phyloP scores from a whole-genome alignment of 2,888 invertebrate species.

The Panzeria rudis region DNA sequence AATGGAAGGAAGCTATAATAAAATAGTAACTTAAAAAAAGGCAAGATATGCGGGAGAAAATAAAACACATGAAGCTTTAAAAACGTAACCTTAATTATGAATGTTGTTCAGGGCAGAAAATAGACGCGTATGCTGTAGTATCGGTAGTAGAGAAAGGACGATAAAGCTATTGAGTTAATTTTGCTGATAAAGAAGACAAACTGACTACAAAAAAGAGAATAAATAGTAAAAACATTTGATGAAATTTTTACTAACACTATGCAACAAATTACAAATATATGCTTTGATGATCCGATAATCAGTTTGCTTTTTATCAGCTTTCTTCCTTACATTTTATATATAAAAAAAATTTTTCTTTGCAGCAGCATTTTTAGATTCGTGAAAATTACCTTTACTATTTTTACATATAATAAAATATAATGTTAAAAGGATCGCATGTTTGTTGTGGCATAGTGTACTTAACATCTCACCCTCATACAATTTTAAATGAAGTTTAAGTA shows the following conservation, averaged over 20 bases:
- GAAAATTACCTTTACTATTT: too few species aligned
- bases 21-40: slow-evolving; percentile 13
- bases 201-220: background rate
- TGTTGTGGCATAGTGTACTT: background rate
- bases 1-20: slow-evolving; percentile 8
- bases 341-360: too few species aligned
- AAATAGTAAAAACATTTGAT: slow-evolving; percentile 19
- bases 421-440: too few species aligned
- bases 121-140: background rate
- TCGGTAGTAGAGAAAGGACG: background rate
- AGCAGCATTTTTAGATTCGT: too few species aligned
- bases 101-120: background rate
- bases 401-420: too few species aligned
- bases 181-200: slow-evolving; percentile 2
- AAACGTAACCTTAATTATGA: slow-evolving; percentile 48
- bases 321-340: too few species aligned
- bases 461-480: background rate
- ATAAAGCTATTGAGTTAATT: slow-evolving; percentile 22
- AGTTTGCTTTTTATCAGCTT: too few species aligned
- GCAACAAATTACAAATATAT: background rate
- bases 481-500: slow-evolving; percentile 18
- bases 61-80: slow-evolving; percentile 52
- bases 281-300: too few species aligned
- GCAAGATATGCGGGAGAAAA: slow-evolving; percentile 19
- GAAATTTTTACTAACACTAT: slow-evolving; percentile 39